Base-by-base conservation (phyloP, 1,140 invertebrate genomes). In the Tetramorium simillimum region DNA sequence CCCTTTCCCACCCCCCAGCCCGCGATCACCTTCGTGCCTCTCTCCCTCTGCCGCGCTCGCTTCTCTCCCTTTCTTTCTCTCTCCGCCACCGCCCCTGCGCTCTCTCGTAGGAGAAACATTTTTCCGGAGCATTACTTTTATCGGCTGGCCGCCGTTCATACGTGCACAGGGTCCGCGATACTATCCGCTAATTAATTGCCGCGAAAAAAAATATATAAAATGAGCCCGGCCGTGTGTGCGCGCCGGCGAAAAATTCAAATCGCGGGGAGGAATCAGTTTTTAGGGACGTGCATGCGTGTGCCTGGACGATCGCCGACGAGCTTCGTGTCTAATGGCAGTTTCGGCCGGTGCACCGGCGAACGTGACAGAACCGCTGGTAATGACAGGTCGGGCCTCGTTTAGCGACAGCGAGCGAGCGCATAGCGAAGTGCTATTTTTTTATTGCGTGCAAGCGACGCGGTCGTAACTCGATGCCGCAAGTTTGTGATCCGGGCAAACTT, bases 91-190 rank as follows among this genome's bases (percentile, higher is more conserved):
- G 10, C 24, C 51, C 56, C 33, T 46, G 28, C 60, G 24, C 37
- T 24, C 82, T 62, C 37, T 49, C 88, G 53, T 53, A 85, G 78
- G 77, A 90, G 89, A 78, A 88, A 90, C 89, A 90, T 91, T 91
- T 91, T 91, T 91, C 90, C 90, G 73, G 77, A 63, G 86, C 89
- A 91, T 91, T 91, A 91, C 86, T 90, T 91, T 91, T 91, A 91
- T 91, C 90, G 90, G 58, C 65, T 46, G 70, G 43, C 28, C 70
- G 69, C 40, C 46, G 67, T 58, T 76, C 89, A 86, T 90, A 90
- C 89, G 89, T 90, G 89, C 62, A 75, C 63, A 24, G 33, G 58
- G 43, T 28, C 33, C 69, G 86, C 77, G 90, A 91, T 90, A 84
- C 86, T 90, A 91, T 91, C 90, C 90, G 77, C 43, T 90, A 91